Percentiles rank a stretch among this genome's conserved stretches.
Evolutionary conservation across 2,888 invertebrate genomes (phyloP).

Genomic region (Scaptomyza polygonia): DNA sequence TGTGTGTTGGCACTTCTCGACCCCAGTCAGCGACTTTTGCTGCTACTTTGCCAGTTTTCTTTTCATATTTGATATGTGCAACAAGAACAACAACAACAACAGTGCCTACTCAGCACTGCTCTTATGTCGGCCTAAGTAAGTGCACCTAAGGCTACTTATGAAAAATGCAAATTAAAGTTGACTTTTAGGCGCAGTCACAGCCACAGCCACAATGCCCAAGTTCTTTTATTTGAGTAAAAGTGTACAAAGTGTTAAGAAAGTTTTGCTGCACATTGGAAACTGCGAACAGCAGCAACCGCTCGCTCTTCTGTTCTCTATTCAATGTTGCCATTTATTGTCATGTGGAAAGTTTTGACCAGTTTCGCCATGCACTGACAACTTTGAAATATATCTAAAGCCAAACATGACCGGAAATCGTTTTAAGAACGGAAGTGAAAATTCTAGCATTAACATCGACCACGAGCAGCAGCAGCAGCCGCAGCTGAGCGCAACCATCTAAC

Average conservation of each 20-base stretch:
- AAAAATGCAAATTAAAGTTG: constrained; percentile 82
- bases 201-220: constrained; percentile 15
- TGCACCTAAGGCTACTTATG: constrained; percentile 83
- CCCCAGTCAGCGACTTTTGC: constrained; percentile 25
- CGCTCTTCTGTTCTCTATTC: background rate
- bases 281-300: constrained; percentile 36
- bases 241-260: constrained; percentile 51
- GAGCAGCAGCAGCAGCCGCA: constrained; percentile 45
- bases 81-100: constrained; percentile 36
- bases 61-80: constrained; percentile 62
- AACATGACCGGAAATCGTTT: constrained; percentile 68
- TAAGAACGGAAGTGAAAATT: constrained; percentile 79
- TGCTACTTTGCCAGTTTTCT: constrained; percentile 71
- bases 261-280: constrained; percentile 51
- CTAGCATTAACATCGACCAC: constrained; percentile 31
- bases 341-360: constrained; percentile 57
- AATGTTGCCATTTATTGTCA: constrained; percentile 14
- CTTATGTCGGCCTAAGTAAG: constrained; percentile 81
- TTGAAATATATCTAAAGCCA: constrained; percentile 44
- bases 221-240: constrained; percentile 1
- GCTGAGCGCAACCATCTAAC: constrained; percentile 77
- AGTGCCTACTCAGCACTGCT: constrained; percentile 47
- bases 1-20: constrained; percentile 22
- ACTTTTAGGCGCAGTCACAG: constrained; percentile 71
- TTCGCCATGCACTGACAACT: constrained; percentile 65